These are phyloP conservation scores for Procambarus virginalis DNA, from an alignment of 1,140 invertebrate species.

Conservation along the genomic window DNA sequence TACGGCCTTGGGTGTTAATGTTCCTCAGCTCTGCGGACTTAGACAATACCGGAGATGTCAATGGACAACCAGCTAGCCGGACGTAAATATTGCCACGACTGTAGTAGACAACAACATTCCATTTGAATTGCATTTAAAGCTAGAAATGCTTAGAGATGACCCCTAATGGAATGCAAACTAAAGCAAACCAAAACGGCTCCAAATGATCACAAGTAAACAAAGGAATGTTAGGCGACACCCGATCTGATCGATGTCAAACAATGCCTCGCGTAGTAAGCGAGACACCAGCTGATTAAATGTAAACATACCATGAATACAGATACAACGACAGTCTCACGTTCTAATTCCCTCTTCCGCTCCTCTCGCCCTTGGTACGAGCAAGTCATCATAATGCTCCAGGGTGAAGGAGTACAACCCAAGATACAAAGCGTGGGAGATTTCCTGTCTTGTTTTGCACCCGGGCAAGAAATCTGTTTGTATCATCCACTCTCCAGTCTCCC, in stretches of 20 bases:
- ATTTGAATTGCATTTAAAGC: no score
- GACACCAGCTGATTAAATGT: conserved; percentile 20
- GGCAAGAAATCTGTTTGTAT: background rate
- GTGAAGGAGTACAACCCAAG: background rate
- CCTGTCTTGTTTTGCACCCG: background rate
- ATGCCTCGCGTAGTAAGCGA: background rate
- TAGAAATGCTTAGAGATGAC: no score
- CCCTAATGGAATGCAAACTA: background rate
- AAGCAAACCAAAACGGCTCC: no score
- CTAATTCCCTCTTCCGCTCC: background rate
- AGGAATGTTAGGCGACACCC: background rate
- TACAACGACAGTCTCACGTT: conserved; percentile 15
- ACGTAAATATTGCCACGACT: no score
- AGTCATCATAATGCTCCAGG: background rate
- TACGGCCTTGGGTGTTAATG: no score
- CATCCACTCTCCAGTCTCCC: background rate
- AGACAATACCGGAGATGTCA: no score
- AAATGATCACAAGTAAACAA: background rate
- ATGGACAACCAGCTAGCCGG: no score
- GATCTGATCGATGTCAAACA: background rate
- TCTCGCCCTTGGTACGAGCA: background rate
- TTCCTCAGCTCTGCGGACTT: no score
- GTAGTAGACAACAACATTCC: no score
- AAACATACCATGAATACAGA: background rate
- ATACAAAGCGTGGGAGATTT: background rate